These are phyloP conservation scores for Pempheris klunzingeri DNA, from an alignment of 2,797 vertebrate species.

Conservation along the genomic window DNA sequence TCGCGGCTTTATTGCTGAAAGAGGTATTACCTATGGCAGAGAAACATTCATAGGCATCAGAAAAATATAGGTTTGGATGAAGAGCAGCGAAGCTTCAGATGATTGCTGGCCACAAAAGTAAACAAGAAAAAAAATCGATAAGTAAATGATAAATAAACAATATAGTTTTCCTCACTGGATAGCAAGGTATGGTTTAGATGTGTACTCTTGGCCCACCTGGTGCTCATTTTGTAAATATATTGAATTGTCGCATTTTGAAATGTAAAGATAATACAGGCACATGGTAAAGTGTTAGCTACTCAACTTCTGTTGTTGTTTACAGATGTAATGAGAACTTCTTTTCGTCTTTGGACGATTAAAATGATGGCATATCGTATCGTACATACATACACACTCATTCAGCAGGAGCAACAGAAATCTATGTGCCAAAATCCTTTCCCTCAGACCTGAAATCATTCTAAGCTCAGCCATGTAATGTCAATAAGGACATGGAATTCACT, in stretches of 20 bases:
- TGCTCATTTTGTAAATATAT: not conserved
- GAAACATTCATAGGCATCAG: too few species aligned
- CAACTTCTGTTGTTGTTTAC: not conserved
- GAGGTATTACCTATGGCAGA: too few species aligned
- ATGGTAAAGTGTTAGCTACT: not conserved
- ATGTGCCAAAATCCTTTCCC: not conserved
- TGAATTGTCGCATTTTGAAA: not conserved
- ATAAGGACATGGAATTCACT: constrained; percentile 28
- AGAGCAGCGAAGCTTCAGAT: too few species aligned
- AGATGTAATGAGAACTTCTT: not conserved
- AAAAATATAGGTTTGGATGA: too few species aligned
- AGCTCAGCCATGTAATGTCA: constrained; percentile 16
- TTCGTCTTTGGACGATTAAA: not conserved
- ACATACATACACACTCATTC: not conserved
- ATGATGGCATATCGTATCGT: constrained; percentile 6
- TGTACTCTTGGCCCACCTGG: not conserved
- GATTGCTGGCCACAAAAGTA: too few species aligned
- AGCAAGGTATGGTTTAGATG: not conserved
- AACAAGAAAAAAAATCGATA: too few species aligned
- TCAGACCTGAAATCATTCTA: constrained; percentile 13
- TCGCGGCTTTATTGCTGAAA: too few species aligned
- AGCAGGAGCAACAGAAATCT: not conserved
- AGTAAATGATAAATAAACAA: too few species aligned
- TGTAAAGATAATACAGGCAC: too few species aligned
- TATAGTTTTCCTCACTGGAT: not conserved